Percentiles rank a stretch among this genome's conserved stretches.
These are phyloP conservation scores for Aporrectodea caliginosa DNA, from an alignment of 1,140 invertebrate genomes.

Conservation along the genomic window DNA sequence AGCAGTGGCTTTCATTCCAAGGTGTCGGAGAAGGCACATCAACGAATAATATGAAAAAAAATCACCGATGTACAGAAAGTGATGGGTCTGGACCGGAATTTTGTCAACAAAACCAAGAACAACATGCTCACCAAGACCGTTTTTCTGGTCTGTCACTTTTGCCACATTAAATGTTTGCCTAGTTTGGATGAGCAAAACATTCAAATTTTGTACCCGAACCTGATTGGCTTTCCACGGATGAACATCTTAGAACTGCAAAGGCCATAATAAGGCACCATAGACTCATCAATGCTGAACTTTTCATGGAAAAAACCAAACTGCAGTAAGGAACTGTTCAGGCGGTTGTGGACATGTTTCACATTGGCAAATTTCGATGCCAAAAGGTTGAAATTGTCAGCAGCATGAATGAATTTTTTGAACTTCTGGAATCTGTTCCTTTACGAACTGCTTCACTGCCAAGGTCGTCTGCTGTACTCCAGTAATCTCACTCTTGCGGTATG, in stretches of 20 bases:
- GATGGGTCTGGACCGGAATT: too few species aligned
- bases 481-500: not conserved
- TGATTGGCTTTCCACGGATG: constrained; percentile 37
- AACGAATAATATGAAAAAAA: too few species aligned
- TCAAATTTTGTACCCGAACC: constrained; percentile 36
- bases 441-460: not conserved
- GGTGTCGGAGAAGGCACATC: too few species aligned
- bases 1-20: too few species aligned
- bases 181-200: not conserved
- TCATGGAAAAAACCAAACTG: constrained; percentile 30
- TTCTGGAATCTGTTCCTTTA: not conserved
- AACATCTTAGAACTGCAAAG: constrained; percentile 34
- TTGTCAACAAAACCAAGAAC: not conserved
- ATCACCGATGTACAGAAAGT: too few species aligned
- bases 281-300: constrained; percentile 34
- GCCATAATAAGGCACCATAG: constrained; percentile 37
- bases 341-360: not conserved
- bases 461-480: not conserved
- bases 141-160: too few species aligned
- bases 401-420: not conserved
- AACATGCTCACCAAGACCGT: constrained; percentile 1
- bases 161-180: not conserved
- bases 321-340: constrained; percentile 42
- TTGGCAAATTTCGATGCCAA: not conserved
- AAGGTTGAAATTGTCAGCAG: not conserved